A percentile compares a stretch with the other conserved stretches of the same genome.
Evolutionary conservation across 2,797 vertebrate species (phyloP).

Genomic region (Sebastes vulpes): DNA sequence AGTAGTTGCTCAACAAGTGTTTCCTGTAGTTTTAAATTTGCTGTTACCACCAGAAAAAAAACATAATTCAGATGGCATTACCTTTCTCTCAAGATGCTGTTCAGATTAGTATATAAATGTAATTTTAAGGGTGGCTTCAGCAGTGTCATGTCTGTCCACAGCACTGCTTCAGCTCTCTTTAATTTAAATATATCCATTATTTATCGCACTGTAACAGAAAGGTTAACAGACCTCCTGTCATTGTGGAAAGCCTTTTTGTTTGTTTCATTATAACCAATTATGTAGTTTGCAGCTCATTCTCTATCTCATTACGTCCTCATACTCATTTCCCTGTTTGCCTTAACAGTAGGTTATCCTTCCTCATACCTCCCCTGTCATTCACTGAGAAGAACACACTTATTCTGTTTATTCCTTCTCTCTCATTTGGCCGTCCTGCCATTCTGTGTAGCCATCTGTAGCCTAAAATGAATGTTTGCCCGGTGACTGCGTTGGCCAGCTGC

Average conservation of each 20-base stretch:
- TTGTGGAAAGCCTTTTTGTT: neutral
- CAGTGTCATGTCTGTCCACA: neutral
- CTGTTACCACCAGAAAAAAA: too few relatives aligned
- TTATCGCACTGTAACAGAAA: neutral
- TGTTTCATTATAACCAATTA: slow-evolving; percentile 18
- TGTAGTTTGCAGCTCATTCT: neutral
- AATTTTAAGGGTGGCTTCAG: neutral
- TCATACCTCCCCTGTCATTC: slow-evolving; percentile 36
- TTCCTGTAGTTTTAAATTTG: neutral
- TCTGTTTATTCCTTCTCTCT: slow-evolving; percentile 42
- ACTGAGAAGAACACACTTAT: slow-evolving; percentile 3
- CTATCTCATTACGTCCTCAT: neutral
- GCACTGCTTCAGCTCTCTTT: neutral
- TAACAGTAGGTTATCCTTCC: slow-evolving; percentile 28
- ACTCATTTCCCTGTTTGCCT: slow-evolving; percentile 5
- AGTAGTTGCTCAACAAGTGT: neutral
- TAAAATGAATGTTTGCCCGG: slow-evolving; percentile 59
- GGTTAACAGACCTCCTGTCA: neutral
- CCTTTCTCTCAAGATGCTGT: neutral
- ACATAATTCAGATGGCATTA: too few relatives aligned
- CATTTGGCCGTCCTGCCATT: slow-evolving; percentile 37
- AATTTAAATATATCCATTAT: neutral
- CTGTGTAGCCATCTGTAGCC: slow-evolving; percentile 27
- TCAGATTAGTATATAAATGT: neutral
- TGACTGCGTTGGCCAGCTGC: slow-evolving; percentile 54